These are phyloP conservation scores for Lepidurus couesii DNA, from an alignment of 1,140 invertebrate species.

Conservation along the genomic window DNA sequence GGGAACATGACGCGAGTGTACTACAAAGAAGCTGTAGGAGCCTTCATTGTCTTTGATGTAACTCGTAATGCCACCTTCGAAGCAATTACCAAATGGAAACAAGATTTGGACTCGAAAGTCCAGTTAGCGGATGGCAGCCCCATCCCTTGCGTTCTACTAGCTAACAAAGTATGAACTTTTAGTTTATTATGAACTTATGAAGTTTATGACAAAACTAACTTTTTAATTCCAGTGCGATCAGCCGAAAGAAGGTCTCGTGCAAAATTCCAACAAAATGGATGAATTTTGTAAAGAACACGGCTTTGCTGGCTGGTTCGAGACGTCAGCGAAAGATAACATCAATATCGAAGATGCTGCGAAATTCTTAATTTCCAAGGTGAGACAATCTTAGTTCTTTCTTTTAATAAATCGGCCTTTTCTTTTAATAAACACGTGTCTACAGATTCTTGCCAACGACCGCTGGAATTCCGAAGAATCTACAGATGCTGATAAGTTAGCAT, in stretches of 20 bases:
- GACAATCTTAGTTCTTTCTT: background rate
- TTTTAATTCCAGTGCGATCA: constrained; percentile 74
- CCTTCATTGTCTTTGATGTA: constrained; percentile 96
- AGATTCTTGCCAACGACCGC: constrained; percentile 28
- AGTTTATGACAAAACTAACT: background rate
- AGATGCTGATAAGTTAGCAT: constrained; percentile 27
- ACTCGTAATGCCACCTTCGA: constrained; percentile 88
- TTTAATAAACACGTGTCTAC: background rate
- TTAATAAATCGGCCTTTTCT: background rate
- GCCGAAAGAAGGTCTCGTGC: constrained; percentile 83
- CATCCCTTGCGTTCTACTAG: constrained; percentile 91
- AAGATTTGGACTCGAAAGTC: constrained; percentile 94
- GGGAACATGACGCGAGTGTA: constrained; percentile 99
- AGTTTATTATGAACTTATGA: background rate
- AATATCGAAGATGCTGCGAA: constrained; percentile 93
- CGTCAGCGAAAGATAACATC: constrained; percentile 96
- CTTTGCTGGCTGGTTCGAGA: constrained; percentile 95
- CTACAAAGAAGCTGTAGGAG: constrained; percentile 99
- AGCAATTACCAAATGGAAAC: constrained; percentile 95
- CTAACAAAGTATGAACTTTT: constrained; percentile 75
- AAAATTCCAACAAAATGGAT: constrained; percentile 77
- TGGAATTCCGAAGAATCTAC: constrained; percentile 27
- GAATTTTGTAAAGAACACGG: constrained; percentile 92
- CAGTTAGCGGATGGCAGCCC: constrained; percentile 85
- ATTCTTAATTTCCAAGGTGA: constrained; percentile 79